A percentile compares a stretch with the other conserved stretches of the same genome.
phyloP scores from a whole-genome alignment of 2,113 vertebrate genomes.

The Holacanthus passer region DNA sequence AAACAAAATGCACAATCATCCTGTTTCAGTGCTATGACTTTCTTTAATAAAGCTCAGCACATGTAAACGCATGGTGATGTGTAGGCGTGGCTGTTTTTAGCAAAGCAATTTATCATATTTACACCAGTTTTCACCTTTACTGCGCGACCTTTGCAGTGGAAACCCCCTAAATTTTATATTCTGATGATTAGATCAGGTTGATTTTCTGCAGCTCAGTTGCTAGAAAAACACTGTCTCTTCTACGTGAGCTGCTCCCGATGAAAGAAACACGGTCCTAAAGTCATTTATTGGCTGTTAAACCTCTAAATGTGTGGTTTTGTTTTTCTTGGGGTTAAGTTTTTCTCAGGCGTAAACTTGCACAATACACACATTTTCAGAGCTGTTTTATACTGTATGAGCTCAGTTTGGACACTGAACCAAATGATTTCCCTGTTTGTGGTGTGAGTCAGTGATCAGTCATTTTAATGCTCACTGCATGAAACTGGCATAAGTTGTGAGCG shows the following conservation, averaged over 20 bases:
- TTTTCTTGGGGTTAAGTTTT: slow-evolving; percentile 64
- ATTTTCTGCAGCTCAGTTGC: slow-evolving; percentile 65
- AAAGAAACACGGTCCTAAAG: slow-evolving; percentile 53
- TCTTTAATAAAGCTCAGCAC: neutral
- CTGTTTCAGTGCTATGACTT: neutral
- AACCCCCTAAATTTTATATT: slow-evolving; percentile 44
- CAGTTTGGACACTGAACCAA: neutral
- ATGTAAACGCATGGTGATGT: slow-evolving; percentile 4
- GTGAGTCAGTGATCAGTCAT: neutral
- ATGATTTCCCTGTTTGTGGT: slow-evolving; percentile 23
- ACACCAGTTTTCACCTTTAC: slow-evolving; percentile 22
- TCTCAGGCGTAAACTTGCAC: slow-evolving; percentile 49
- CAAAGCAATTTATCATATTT: slow-evolving; percentile 38
- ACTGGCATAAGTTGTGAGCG: neutral
- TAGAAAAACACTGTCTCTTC: slow-evolving; percentile 62
- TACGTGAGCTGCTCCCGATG: slow-evolving; percentile 54
- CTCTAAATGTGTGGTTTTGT: slow-evolving; percentile 55
- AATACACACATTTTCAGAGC: slow-evolving; percentile 44
- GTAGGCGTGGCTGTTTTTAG: slow-evolving; percentile 2
- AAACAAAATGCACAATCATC: neutral
- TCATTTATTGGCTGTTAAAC: slow-evolving; percentile 58
- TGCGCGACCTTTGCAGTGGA: slow-evolving; percentile 39
- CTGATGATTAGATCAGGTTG: slow-evolving; percentile 56
- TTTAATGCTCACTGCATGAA: neutral
- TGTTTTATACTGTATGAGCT: slow-evolving; percentile 15